Evolutionary conservation across 1,140 invertebrate genomes (phyloP).

Genomic region (Atta cephalotes): DNA sequence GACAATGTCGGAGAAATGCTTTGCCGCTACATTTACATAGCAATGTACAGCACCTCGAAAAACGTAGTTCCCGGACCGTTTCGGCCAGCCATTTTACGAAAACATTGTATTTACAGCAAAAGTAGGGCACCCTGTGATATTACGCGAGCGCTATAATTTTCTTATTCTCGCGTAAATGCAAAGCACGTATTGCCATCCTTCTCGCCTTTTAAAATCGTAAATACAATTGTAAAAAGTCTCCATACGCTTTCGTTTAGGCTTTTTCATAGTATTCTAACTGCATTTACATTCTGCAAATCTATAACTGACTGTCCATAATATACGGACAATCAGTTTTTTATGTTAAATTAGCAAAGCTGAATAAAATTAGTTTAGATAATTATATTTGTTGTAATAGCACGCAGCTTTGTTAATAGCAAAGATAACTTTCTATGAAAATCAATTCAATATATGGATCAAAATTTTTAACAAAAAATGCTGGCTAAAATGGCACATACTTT

Average conservation of each 20-base stretch:
- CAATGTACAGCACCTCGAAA: slow-evolving; percentile 51
- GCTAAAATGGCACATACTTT: no score
- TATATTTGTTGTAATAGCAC: no score
- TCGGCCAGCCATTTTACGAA: slow-evolving; percentile 49
- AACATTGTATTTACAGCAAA: slow-evolving; percentile 57
- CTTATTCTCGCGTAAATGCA: slow-evolving; percentile 47
- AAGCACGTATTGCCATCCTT: slow-evolving; percentile 41
- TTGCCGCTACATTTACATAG: slow-evolving; percentile 60
- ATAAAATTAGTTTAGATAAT: no score
- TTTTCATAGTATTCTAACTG: neutral
- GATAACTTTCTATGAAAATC: no score
- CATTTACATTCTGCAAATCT: neutral
- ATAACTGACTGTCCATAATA: no score
- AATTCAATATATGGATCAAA: no score
- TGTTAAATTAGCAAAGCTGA: no score
- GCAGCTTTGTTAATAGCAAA: no score
- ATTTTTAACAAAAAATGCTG: no score
- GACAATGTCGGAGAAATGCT: slow-evolving; percentile 37
- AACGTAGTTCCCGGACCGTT: slow-evolving; percentile 31
- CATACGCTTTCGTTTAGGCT: slow-evolving; percentile 23
- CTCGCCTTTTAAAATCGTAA: slow-evolving; percentile 51
- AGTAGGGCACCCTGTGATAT: slow-evolving; percentile 44
- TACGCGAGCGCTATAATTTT: slow-evolving; percentile 55
- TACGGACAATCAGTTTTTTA: no score
- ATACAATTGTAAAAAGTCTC: slow-evolving; percentile 14